Evolutionary conservation across 2,797 vertebrate species (phyloP), one percentile per base, ranked within the genome.

Genomic region (Pampus argenteus): DNA sequence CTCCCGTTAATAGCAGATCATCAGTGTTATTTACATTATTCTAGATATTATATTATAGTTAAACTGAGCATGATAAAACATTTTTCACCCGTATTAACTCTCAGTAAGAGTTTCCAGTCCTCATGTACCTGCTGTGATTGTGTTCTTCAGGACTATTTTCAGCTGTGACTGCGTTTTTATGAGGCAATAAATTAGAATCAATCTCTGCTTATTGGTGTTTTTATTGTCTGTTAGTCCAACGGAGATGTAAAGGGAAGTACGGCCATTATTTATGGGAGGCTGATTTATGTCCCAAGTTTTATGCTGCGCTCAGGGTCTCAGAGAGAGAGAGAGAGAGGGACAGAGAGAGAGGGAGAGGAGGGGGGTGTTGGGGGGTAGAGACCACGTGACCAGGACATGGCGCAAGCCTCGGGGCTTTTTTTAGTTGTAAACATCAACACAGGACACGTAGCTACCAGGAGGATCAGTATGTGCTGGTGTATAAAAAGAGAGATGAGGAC

Each of bases 211-310:
- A 90, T 92, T 91, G 89, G 82, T 89, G 86, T 88, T 92, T 93
- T 93, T 92, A 93, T 93, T 91, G 91, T 91, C 89, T 92, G 91
- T 90, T 89, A 90, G 91, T 92, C 86, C 86, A 90, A 83, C 82
- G 76, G 82, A 89, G 89, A 91, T 92, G 88, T 91, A 88, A 90
- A 87, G 81, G 88, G 89, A 92, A 90, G 88, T 83, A 62, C 52
- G 61, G 78, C 70, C 72, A 77, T 92, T 92, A 92, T 93, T 93
- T 92, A 93, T 90, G 85, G 83, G 76, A 73, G 64, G 11, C 62
- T 91, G 91, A 93, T 92, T 92, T 92, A 93, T 91, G 90, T 78
- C 65, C 58, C 5, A 85, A 86, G 72, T 86, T 89, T 83, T 88
- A 82, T 83, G 81, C 78, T 51, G 78, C 82, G 83, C 80, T 74